A percentile compares a stretch with the other conserved stretches of the same genome.
These are phyloP conservation scores for Lapara coniferarum DNA, from an alignment of 2,888 invertebrate genomes.

Conservation along the genomic window DNA sequence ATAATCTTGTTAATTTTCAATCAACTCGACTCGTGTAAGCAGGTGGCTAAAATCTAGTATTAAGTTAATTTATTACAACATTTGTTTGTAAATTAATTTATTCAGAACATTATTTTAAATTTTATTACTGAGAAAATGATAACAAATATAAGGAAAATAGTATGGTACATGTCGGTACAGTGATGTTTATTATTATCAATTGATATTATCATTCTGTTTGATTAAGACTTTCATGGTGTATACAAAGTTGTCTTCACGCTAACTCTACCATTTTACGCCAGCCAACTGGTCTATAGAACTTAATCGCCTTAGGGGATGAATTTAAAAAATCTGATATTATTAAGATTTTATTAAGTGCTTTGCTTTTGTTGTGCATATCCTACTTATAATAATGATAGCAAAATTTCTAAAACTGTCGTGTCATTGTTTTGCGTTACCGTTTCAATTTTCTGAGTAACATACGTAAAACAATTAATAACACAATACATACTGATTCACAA, in stretches of 20 bases:
- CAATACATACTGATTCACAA: not conserved
- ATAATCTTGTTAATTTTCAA: not conserved
- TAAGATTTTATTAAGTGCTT: too few relatives aligned
- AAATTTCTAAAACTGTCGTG: not conserved
- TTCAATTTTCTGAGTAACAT: not conserved
- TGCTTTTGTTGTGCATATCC: not conserved
- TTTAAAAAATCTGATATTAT: too few relatives aligned
- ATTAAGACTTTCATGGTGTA: too few relatives aligned
- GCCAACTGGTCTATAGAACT: too few relatives aligned
- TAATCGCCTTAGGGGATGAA: too few relatives aligned
- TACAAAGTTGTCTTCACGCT: too few relatives aligned
- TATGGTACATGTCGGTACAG: not conserved
- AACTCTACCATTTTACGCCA: too few relatives aligned
- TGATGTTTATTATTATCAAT: too few relatives aligned
- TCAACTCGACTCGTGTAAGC: not conserved
- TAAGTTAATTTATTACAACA: slow-evolving; percentile 1
- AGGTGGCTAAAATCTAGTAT: slow-evolving; percentile 13
- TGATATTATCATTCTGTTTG: too few relatives aligned
- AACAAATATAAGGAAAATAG: slow-evolving; percentile 3
- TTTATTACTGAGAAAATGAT: not conserved
- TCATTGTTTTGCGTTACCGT: not conserved
- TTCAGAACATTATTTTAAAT: not conserved
- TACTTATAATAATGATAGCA: not conserved
- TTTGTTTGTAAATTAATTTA: not conserved
- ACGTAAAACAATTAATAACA: not conserved